Base-by-base conservation (phyloP, 2,888 invertebrate species). In the Crepidodera aurea region DNA sequence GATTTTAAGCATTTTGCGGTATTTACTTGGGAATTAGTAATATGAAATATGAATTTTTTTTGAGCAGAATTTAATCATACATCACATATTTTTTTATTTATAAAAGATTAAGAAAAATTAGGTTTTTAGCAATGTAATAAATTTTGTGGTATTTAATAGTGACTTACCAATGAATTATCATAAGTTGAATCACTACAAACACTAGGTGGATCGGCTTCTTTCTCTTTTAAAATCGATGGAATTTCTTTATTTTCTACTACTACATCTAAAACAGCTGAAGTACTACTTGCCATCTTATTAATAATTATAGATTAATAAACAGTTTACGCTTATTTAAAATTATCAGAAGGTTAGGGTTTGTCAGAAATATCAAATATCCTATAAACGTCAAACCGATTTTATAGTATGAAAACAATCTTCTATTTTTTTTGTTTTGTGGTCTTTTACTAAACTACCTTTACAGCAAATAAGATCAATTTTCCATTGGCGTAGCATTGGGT, bases 221-320 rank as follows among this genome's bases (percentile, higher is more conserved):
- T 78, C n/a, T 70, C 72, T 51, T 79, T 78, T 64, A 76, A 77
- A 19, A 78, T 71, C 53, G 78, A 70, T 12, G 77, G 71, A 48
- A 81, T 78, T 66, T 80, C 79, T 69, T 80, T 81, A 64, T 74
- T 79, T 75, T 82, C 82, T 18, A 78, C 75, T n/a, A 81, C 78
- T 56, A 82, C 81, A 71, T 82, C 81, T 68, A 82, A 73, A 59
- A 82, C 78, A 18, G 82, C 82, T 25, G 81, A 79, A 48, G 77
- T 74, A 70, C 74, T 78, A 66, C 69, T 75, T 59, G 71, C 71
- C 73, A 73, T 74, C 62, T 62, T 58, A 32, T 46, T 22, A 37
- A 27, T 18, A 16, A 59, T 15, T 53, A 53, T 54, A 29, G 29
- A 29, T 59, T 42, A 39, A 42, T 50, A 40, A 29, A 34, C 15